These are phyloP conservation scores for Thalassophryne amazonica DNA, from an alignment of 2,797 vertebrate genomes.

Conservation along the genomic window DNA sequence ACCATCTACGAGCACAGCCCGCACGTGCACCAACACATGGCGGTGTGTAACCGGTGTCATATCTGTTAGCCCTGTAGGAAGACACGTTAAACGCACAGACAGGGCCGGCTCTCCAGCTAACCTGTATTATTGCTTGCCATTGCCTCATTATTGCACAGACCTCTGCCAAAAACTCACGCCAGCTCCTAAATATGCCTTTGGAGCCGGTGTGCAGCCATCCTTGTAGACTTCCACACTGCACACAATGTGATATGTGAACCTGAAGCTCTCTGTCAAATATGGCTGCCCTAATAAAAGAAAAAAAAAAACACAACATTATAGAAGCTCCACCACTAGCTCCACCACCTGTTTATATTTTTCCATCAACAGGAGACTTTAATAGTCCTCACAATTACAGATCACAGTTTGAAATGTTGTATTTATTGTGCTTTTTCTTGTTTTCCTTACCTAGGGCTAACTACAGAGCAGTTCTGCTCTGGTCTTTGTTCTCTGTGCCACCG, in stretches of 20 bases:
- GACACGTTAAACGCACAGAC: conserved; percentile 17
- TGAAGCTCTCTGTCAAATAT: conserved; percentile 14
- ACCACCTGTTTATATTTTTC: neutral
- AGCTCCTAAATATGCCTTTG: conserved; percentile 10
- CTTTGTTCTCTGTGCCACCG: conserved; percentile 8
- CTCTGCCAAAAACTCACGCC: conserved; percentile 29
- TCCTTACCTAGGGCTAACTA: neutral
- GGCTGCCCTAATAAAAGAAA: conserved; percentile 2
- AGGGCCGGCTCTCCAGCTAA: neutral
- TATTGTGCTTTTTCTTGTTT: neutral
- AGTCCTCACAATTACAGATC: neutral
- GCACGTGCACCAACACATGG: conserved; percentile 13
- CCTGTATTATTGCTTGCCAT: conserved; percentile 46
- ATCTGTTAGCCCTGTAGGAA: conserved; percentile 32
- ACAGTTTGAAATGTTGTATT: neutral
- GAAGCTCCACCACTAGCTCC: no score
- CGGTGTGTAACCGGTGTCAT: conserved; percentile 19
- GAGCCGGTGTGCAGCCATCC: conserved; percentile 16
- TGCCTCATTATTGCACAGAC: conserved; percentile 57
- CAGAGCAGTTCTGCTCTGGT: neutral
- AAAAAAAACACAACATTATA: no score
- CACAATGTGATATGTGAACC: conserved; percentile 14
- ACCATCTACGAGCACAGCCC: neutral
- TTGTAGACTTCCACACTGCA: conserved; percentile 12
- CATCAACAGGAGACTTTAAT: neutral